These are phyloP conservation scores for Furnarius figulus DNA, from an alignment of 2,113 vertebrate genomes.

Conservation along the genomic window DNA sequence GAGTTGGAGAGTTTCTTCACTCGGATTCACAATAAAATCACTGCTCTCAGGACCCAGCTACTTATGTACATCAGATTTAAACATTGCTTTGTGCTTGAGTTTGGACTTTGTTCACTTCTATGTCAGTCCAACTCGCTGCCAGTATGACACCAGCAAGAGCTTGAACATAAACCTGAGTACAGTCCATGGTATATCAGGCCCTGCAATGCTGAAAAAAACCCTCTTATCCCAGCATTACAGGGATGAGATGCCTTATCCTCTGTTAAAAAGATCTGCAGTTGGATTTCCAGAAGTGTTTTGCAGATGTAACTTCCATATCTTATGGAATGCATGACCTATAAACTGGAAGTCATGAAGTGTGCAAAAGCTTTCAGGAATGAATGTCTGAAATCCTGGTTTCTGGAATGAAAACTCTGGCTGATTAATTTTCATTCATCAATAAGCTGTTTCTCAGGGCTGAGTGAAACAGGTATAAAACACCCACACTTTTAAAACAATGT, in stretches of 20 bases:
- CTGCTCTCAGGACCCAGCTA: not conserved
- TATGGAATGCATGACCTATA: not conserved
- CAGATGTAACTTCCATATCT: not conserved
- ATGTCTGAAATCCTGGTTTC: not conserved
- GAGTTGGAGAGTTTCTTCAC: not conserved
- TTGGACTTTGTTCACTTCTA: not conserved
- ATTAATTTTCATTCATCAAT: conserved; percentile 7
- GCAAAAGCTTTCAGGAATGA: not conserved
- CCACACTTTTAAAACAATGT: not conserved
- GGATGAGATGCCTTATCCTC: not conserved
- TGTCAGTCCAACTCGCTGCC: not conserved
- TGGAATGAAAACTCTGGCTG: not conserved
- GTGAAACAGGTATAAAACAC: not conserved
- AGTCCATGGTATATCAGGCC: not conserved
- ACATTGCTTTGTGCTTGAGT: not conserved
- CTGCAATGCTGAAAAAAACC: not conserved
- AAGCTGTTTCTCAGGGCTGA: not conserved
- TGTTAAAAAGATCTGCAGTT: not conserved
- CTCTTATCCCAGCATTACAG: not conserved
- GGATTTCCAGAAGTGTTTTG: not conserved
- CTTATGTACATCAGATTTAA: not conserved
- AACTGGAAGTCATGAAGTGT: not conserved
- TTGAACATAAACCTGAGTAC: not conserved
- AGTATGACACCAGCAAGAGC: not conserved
- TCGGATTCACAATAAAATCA: not conserved